Base-by-base conservation (phyloP, 2,888 invertebrate genomes). In the Melipona bicolor region DNA sequence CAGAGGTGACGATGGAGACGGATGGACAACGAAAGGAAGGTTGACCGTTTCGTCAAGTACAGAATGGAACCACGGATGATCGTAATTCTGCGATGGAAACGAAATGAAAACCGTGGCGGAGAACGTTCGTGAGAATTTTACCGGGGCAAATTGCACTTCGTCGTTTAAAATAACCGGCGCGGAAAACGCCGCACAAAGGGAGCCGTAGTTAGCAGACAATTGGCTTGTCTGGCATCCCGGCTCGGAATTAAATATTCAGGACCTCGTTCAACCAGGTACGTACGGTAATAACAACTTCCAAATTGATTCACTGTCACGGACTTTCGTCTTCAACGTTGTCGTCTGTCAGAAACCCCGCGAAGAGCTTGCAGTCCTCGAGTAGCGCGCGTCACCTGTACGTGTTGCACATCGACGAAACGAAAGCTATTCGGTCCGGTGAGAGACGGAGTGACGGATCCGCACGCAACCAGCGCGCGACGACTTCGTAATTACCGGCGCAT, bases 401-500 rank as follows among this genome's bases (percentile, higher is more conserved):
- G 52, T 24, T 3, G 61, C 9, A 32, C 21, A 36, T 65, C 3
- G 65, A 6, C 21, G 15, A 17, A 49, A 32, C 17, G 61, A 24
- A 24, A 59, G 27, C 61, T 27, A 24, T 27, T 61, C 15, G 56
- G n/a, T 52, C 4, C 32, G 43, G 68, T 3, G 6, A 54, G 32
- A 19, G 61, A 77, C 52, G 24, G 52, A 54, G 32, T n/a, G 61
- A 77, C 52, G 24, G 52, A 67, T 79, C 73, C 56, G 70, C 67
- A 65, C 19, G 49, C 52, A 32, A 43, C 32, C 52, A 76, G 43
- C 76, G 54, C 72, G 68, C 68, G 64, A 69, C 68, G 79, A 75
- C 77, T 49, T 77, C 71, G 82, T 84, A 87, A 87, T 87, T 87
- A 81, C 85, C 62, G 73, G 49, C 69, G 75, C 82, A 85, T 80